Conservation (phyloP, 1,140 invertebrate species). For the Cydia pomonella region DNA sequence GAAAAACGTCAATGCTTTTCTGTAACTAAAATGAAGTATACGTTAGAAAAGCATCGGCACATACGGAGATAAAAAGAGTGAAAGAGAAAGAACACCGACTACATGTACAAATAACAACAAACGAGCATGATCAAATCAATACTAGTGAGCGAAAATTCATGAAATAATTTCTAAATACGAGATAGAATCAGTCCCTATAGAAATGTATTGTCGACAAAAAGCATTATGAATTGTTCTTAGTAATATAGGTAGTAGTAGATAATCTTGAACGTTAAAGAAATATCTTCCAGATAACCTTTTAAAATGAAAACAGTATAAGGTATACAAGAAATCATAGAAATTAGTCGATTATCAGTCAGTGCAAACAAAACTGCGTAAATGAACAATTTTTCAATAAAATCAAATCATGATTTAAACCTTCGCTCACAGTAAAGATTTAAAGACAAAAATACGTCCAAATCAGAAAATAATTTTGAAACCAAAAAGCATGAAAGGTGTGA, state of each 20-base stretch:
- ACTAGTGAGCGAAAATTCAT: not conserved
- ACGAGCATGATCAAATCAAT: conserved; percentile 53
- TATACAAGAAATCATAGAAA: not conserved
- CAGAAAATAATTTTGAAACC: conserved; percentile 26
- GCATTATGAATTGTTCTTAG: no score
- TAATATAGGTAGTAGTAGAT: no score
- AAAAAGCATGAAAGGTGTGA: conserved; percentile 69
- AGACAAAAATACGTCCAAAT: conserved; percentile 33
- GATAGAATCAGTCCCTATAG: no score
- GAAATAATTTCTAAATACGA: not conserved
- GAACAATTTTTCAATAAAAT: no score
- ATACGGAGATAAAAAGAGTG: conserved; percentile 57
- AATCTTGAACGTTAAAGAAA: no score
- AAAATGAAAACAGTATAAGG: no score
- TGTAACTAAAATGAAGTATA: conserved; percentile 32
- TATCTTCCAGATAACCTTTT: no score
- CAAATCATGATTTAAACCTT: not conserved
- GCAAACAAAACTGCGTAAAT: no score
- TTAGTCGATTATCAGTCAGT: no score
- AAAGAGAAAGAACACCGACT: conserved; percentile 80
- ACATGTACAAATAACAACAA: conserved; percentile 65
- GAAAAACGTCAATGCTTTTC: conserved; percentile 4
- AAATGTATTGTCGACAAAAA: no score
- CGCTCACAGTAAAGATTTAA: not conserved
- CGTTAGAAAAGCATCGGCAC: conserved; percentile 49